Conservation (phyloP, 2,888 invertebrate species). For the Hydraecia micacea region DNA sequence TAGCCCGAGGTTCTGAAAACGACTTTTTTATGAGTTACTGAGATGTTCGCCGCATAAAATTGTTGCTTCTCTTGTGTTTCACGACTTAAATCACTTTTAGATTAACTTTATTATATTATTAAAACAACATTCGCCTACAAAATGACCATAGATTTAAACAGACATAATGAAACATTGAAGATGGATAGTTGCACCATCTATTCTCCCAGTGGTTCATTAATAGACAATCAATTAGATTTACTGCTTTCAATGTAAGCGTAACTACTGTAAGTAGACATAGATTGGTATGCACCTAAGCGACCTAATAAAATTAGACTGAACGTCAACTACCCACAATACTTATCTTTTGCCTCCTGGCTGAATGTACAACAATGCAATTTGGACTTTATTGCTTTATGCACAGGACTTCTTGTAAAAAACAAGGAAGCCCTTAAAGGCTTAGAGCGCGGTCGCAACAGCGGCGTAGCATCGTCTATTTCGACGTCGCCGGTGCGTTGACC, state of each 20-base stretch:
- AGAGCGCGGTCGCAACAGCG: slow-evolving; percentile 59
- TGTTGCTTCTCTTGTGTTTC: slow-evolving; percentile 37
- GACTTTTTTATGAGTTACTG: slow-evolving; percentile 54
- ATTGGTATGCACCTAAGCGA: slow-evolving; percentile 42
- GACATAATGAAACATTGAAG: slow-evolving; percentile 55
- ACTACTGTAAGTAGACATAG: slow-evolving; percentile 43
- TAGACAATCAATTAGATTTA: slow-evolving; percentile 63
- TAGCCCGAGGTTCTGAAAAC: slow-evolving; percentile 59
- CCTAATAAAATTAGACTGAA: slow-evolving; percentile 59
- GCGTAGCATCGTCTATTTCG: slow-evolving; percentile 74
- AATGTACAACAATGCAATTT: slow-evolving; percentile 39
- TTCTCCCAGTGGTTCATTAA: slow-evolving; percentile 62
- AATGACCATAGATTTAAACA: slow-evolving; percentile 50
- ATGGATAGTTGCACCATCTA: slow-evolving; percentile 58
- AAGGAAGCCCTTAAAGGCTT: slow-evolving; percentile 71
- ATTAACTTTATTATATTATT: slow-evolving; percentile 39
- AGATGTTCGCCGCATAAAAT: slow-evolving; percentile 45
- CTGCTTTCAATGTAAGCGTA: slow-evolving; percentile 46
- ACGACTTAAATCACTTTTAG: slow-evolving; percentile 36
- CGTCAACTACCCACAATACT: slow-evolving; percentile 53
- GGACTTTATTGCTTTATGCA: slow-evolving; percentile 44
- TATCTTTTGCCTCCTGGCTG: slow-evolving; percentile 41
- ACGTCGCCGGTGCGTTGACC: slow-evolving; percentile 78
- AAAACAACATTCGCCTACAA: slow-evolving; percentile 35
- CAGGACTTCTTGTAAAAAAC: slow-evolving; percentile 48